Conservation (phyloP, 2,113 vertebrate genomes). For the Garra rufa region DNA sequence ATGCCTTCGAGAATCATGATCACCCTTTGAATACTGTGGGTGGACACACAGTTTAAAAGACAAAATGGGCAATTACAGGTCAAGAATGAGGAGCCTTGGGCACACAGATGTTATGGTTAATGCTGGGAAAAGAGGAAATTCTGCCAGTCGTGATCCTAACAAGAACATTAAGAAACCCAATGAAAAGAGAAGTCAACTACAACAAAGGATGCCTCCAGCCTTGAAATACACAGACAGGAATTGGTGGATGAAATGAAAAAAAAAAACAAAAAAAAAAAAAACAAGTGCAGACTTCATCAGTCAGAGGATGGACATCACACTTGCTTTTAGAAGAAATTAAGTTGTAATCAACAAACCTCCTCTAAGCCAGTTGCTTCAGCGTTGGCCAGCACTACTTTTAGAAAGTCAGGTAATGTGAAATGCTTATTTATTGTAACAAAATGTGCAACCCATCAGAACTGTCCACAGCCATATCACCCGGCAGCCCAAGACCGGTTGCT, state of each 20-base stretch:
- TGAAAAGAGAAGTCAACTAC: slow-evolving; percentile 35
- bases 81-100: slow-evolving; percentile 1
- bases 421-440: too few species aligned
- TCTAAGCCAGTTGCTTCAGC: neutral
- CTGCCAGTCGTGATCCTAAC: slow-evolving; percentile 31
- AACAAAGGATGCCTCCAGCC: slow-evolving; percentile 34
- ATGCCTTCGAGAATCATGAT: slow-evolving; percentile 23
- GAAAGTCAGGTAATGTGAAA: neutral
- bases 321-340: neutral
- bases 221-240: slow-evolving; percentile 11
- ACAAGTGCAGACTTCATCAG: slow-evolving; percentile 10
- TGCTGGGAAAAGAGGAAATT: slow-evolving; percentile 12
- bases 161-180: slow-evolving; percentile 42
- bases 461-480: too few species aligned
- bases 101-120: slow-evolving; percentile 42
- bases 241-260: slow-evolving; percentile 47
- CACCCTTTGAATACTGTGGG: slow-evolving; percentile 12
- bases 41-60: slow-evolving; percentile 51
- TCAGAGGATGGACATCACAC: slow-evolving; percentile 42
- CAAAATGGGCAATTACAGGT: slow-evolving; percentile 49
- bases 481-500: too few species aligned
- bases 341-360: slow-evolving; percentile 6
- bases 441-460: neutral
- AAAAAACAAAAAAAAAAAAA: too few species aligned
- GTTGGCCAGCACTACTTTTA: neutral